A percentile compares a stretch with the other conserved stretches of the same genome.
Conservation (phyloP, 30 jellyfish, hydroid and myxozoan genomes). For the Aurelia sp. region DNA sequence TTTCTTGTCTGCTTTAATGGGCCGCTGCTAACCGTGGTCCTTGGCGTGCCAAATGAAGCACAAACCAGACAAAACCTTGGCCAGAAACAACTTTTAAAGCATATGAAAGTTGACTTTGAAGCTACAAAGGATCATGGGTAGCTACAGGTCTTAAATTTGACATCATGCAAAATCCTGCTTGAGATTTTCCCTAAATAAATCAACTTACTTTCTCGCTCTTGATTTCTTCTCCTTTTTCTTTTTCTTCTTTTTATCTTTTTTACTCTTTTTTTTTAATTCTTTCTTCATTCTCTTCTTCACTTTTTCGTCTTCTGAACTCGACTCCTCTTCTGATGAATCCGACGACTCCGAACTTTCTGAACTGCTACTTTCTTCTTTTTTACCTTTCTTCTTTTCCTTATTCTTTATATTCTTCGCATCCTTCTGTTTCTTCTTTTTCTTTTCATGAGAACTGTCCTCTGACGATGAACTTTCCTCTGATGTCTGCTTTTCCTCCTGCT, state of each 20-base stretch:
- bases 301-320: constrained; percentile 14
- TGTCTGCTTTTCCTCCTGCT: not conserved
- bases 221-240: not conserved
- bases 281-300: constrained; percentile 16
- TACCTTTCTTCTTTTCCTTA: constrained; percentile 23
- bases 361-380: constrained; percentile 37
- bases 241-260: constrained; percentile 28
- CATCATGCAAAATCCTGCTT: not conserved
- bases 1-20: no score
- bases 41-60: no score
- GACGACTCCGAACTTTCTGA: constrained; percentile 21
- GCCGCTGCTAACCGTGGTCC: no score
- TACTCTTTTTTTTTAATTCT: not conserved
- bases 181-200: not conserved
- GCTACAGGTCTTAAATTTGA: no score
- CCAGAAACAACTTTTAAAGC: no score
- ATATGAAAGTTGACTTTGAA: no score
- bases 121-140: no score
- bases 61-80: no score
- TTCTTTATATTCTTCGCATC: not conserved
- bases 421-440: not conserved
- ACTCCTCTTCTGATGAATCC: not conserved
- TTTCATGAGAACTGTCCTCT: not conserved
- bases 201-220: no score
- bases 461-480: not conserved